These are phyloP conservation scores for Phaenicophaeus curvirostris DNA, from an alignment of 2,797 vertebrate genomes.

Conservation along the genomic window DNA sequence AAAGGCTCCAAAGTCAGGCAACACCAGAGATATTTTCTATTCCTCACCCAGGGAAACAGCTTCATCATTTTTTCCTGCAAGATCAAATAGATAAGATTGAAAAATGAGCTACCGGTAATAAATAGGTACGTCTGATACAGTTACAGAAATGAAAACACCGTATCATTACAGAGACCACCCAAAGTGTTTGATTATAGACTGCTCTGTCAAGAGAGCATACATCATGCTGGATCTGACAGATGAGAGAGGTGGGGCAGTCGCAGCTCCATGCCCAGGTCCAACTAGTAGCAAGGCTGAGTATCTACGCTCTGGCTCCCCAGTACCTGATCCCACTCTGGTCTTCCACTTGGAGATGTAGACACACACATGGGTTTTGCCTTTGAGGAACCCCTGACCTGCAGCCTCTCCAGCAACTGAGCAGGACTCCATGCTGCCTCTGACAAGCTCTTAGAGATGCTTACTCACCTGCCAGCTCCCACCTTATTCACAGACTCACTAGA, in stretches of 20 bases:
- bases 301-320: neutral
- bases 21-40: neutral
- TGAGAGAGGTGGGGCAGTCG: accelerated
- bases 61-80: neutral
- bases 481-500: neutral
- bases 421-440: neutral
- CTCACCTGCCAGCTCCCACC: neutral
- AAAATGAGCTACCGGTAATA: neutral
- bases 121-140: neutral
- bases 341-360: neutral
- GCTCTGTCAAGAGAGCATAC: neutral
- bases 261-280: neutral
- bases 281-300: neutral
- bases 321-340: neutral
- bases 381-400: neutral
- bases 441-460: neutral
- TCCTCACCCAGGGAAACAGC: neutral
- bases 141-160: neutral
- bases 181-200: neutral
- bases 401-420: neutral
- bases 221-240: neutral
- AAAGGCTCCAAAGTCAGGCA: neutral
- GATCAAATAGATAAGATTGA: neutral
- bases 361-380: accelerated
- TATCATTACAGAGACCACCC: neutral